Base-by-base conservation (phyloP, 1,140 invertebrate genomes). In the Parapsyche elsis region DNA sequence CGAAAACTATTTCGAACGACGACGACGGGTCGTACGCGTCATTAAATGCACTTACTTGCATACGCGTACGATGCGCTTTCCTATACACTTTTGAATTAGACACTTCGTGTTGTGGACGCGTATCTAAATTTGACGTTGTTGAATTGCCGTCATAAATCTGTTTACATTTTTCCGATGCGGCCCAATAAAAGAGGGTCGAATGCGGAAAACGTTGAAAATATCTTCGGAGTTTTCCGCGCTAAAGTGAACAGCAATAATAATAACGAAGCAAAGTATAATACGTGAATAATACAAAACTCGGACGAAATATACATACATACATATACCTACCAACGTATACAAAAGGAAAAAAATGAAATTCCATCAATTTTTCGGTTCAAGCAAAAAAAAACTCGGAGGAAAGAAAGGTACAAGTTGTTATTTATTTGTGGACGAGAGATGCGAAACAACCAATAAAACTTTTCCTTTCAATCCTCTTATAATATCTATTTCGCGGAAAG, bases 401-500 rank as follows among this genome's bases (percentile, higher is more conserved):
- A 80, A 64, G 38, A 16, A n/a, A 61, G 75, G 64, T 67, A 67
- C 64, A 67, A 67, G 23, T 67, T 46, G 46, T 53, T 81, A 81
- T 81, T 81, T 81, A 81, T 81, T 81, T 81, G 24, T 71, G 30
- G 61, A 81, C 77, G 61, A 81, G 71, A 81, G 71, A 81, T 73
- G 76, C 59, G 76, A 78, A 75, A 76, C 46, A 78, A 78, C 71
- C 80, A 78, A 81, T 78, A 78, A 81, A 81, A 81, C 38, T 59
- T 74, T 61, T 78, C 57, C 59, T 75, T 71, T 71, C 77, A 78
- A 78, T 78, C 77, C 77, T 70, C 77, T 78, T 78, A 78, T 78
- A 38, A 78, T 71, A 78, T 70, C 67, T 71, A 59, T 71, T 71
- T 38, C 61, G 75, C 75, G 46, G 23, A 77, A 77, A 77, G 64